phyloP scores from a whole-genome alignment of 2,797 vertebrate genomes.

The Gephyroberyx darwinii region DNA sequence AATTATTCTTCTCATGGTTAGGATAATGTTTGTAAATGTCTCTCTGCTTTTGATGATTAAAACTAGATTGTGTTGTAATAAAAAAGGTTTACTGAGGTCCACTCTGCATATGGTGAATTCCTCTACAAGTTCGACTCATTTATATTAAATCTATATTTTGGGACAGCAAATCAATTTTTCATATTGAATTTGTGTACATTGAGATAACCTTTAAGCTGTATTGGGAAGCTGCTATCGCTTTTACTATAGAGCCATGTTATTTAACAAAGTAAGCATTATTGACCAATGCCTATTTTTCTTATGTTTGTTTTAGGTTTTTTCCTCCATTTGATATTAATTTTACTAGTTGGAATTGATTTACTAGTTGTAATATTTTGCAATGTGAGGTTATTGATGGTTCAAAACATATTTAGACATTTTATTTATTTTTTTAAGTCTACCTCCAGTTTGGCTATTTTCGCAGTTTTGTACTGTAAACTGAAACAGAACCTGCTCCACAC shows the following conservation, averaged over 20 bases:
- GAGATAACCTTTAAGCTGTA: conserved; percentile 5
- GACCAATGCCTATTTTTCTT: background rate
- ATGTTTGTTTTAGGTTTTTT: background rate
- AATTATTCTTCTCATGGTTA: conserved; percentile 85
- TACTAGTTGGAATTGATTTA: conserved; percentile 41
- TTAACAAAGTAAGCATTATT: background rate
- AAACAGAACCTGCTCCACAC: background rate
- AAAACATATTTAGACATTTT: background rate
- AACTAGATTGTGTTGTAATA: conserved; percentile 99
- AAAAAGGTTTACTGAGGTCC: conserved; percentile 96
- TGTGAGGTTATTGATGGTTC: conserved; percentile 17
- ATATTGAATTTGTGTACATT: conserved; percentile 43
- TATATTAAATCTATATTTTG: conserved; percentile 74
- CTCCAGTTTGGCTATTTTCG: background rate
- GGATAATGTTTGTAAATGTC: conserved; percentile 96
- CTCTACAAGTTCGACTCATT: conserved; percentile 69
- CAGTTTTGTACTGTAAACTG: background rate
- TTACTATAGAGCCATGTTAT: background rate
- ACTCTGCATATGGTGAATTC: conserved; percentile 87
- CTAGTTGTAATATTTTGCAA: conserved; percentile 19
- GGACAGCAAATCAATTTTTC: conserved; percentile 54
- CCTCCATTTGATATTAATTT: conserved; percentile 12
- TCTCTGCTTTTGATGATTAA: conserved; percentile 95
- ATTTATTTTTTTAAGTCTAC: background rate
- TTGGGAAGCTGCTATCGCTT: background rate